A percentile compares a stretch with the other conserved stretches of the same genome.
Conservation (phyloP, 1,140 invertebrate species). For the Lucilia cuprina region DNA sequence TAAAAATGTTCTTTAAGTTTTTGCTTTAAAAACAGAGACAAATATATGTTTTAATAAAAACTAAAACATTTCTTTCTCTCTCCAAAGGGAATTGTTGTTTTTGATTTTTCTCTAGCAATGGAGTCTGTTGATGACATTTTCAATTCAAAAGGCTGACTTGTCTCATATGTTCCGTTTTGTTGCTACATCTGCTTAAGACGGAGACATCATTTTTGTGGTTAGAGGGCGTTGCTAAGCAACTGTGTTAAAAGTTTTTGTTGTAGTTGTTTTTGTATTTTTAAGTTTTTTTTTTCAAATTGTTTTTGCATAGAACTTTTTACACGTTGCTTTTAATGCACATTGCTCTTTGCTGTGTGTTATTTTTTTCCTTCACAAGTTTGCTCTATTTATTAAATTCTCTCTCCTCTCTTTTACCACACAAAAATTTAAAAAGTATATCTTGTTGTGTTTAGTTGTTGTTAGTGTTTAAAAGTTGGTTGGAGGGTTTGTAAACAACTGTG, state of each 20-base stretch:
- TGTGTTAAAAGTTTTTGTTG: slow-evolving; percentile 40
- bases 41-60: background rate
- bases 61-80: background rate
- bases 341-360: background rate
- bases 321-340: background rate
- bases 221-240: slow-evolving; percentile 63
- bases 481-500: background rate
- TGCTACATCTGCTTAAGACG: slow-evolving; percentile 24
- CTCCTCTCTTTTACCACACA: background rate
- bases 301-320: background rate
- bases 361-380: background rate
- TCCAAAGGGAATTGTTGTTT: slow-evolving; percentile 31
- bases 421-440: background rate
- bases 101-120: slow-evolving; percentile 48
- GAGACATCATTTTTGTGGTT: slow-evolving; percentile 39
- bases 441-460: background rate
- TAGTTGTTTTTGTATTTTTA: slow-evolving; percentile 19
- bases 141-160: slow-evolving; percentile 26
- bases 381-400: background rate
- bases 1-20: background rate
- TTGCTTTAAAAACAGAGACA: background rate
- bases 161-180: slow-evolving; percentile 26
- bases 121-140: slow-evolving; percentile 59
- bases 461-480: background rate
- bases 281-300: background rate